Conservation (phyloP, 2,888 invertebrate species). For the Drosophila buzzatii region DNA sequence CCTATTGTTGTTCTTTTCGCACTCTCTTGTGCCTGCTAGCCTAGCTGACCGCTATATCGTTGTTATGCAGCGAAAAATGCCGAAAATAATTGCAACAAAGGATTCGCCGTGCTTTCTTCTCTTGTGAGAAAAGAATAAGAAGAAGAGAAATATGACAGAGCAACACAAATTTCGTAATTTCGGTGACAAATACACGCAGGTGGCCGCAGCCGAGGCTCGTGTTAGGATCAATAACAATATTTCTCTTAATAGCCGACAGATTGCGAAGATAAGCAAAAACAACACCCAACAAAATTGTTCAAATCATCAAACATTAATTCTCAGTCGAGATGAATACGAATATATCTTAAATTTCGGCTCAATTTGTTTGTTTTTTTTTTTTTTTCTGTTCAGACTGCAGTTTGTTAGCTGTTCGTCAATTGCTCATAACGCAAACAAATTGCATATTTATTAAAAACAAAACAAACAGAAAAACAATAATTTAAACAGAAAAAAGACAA, state of each 20-base stretch:
- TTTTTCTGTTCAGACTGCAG: not conserved
- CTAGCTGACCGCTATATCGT: slow-evolving; percentile 3
- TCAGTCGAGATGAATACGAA: slow-evolving; percentile 5
- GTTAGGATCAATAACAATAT: slow-evolving; percentile 47
- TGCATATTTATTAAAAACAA: slow-evolving; percentile 25
- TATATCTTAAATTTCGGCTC: not conserved
- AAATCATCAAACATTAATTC: slow-evolving; percentile 14
- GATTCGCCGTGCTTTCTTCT: slow-evolving; percentile 33
- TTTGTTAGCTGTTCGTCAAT: slow-evolving; percentile 22
- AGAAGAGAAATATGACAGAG: not conserved
- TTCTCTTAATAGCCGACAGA: slow-evolving; percentile 8
- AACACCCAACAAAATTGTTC: slow-evolving; percentile 4
- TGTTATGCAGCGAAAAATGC: slow-evolving; percentile 21
- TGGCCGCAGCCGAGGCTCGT: slow-evolving; percentile 25
- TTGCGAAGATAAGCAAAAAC: slow-evolving; percentile 11
- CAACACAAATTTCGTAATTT: not conserved
- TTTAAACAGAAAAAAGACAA: slow-evolving; percentile 1
- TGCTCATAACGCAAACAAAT: slow-evolving; percentile 36
- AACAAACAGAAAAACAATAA: not conserved
- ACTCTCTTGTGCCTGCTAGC: not conserved
- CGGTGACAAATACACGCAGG: slow-evolving; percentile 38
- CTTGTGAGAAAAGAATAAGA: not conserved
- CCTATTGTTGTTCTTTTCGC: slow-evolving; percentile 7
- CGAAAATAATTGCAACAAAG: slow-evolving; percentile 49
- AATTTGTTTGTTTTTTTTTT: slow-evolving; percentile 7